Evolutionary conservation across 2,113 vertebrate species (phyloP).

Genomic region (Peucedramus taeniatus): DNA sequence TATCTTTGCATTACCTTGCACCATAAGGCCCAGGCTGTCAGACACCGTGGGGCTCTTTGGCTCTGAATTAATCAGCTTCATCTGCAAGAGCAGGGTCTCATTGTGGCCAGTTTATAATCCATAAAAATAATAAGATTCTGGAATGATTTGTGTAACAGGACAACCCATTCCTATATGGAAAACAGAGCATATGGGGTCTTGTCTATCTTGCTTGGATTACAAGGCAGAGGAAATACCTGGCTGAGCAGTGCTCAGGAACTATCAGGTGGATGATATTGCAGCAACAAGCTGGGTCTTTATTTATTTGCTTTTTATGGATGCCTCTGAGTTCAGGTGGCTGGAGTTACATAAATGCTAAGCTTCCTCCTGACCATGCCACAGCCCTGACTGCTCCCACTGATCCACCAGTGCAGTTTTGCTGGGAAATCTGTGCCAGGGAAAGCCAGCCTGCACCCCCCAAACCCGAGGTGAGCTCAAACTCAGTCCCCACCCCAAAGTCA

Average conservation of each 20-base stretch:
- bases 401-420: background rate
- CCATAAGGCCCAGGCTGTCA: background rate
- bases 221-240: constrained; percentile 40
- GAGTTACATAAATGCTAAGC: constrained; percentile 2
- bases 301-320: background rate
- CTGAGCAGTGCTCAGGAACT: constrained; percentile 34
- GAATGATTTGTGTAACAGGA: background rate
- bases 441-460: background rate
- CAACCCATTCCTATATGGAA: background rate
- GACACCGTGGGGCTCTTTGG: background rate
- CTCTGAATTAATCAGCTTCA: background rate
- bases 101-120: background rate
- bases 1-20: background rate
- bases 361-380: background rate
- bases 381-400: background rate
- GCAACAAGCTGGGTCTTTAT: background rate
- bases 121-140: background rate
- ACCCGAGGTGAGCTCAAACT: background rate
- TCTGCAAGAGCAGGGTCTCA: background rate
- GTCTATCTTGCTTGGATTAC: background rate
- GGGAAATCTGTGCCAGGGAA: background rate
- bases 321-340: background rate
- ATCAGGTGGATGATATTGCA: constrained; percentile 25
- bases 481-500: background rate
- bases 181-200: background rate